Percentiles rank a stretch among this genome's conserved stretches.
Conservation (phyloP, 2,888 invertebrate genomes). For the Sinelater perroti region DNA sequence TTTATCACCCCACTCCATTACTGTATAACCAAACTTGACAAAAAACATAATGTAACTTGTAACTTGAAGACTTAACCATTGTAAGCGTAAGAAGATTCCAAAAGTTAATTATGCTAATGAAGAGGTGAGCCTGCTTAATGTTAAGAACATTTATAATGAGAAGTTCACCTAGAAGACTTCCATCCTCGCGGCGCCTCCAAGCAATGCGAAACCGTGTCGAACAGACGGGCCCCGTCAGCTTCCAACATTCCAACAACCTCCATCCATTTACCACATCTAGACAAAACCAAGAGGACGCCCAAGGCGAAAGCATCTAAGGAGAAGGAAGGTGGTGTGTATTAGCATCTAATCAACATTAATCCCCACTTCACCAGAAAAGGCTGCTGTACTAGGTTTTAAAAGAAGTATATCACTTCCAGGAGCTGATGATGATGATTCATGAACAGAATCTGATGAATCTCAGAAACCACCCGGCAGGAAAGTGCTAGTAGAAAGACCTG, state of each 20-base stretch:
- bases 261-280: conserved; percentile 56
- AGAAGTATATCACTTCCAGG: conserved; percentile 64
- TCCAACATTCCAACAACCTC: conserved; percentile 60
- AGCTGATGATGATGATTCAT: conserved; percentile 46
- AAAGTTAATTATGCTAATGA: conserved; percentile 73
- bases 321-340: conserved; percentile 60
- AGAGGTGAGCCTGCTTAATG: conserved; percentile 71
- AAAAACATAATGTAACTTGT: too few relatives aligned
- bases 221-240: conserved; percentile 82
- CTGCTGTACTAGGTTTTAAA: conserved; percentile 51
- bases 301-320: conserved; percentile 66
- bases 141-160: conserved; percentile 69
- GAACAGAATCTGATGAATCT: conserved; percentile 39
- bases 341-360: conserved; percentile 52
- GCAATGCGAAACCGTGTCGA: conserved; percentile 69
- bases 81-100: conserved; percentile 81
- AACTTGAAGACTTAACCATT: too few relatives aligned
- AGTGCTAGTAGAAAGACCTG: conserved; percentile 72
- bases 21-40: too few relatives aligned
- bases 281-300: conserved; percentile 64
- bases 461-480: conserved; percentile 39
- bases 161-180: conserved; percentile 56
- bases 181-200: conserved; percentile 71
- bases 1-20: too few relatives aligned
- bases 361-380: conserved; percentile 59